phyloP scores from a whole-genome alignment of 2,113 vertebrate genomes.

The Casuarius casuarius region DNA sequence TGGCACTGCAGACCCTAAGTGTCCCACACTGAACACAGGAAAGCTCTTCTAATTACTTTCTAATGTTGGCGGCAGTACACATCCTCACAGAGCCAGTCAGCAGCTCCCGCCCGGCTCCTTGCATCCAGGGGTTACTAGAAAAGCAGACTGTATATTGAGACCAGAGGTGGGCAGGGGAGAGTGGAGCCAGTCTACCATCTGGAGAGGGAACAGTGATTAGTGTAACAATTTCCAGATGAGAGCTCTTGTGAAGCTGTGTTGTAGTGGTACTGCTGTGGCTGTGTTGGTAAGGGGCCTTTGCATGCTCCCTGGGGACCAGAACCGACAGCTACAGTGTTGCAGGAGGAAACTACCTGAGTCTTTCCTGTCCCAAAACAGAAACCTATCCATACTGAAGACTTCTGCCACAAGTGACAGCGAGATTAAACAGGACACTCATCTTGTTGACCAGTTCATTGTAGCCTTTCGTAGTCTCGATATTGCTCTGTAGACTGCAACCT shows the following conservation, averaged over 20 bases:
- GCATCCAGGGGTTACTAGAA: neutral
- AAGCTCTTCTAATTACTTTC: conserved; percentile 34
- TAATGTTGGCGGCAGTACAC: neutral
- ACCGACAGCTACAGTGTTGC: neutral
- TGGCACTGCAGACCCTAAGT: neutral
- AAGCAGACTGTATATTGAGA: neutral
- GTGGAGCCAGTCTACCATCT: conserved; percentile 42
- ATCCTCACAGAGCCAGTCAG: neutral
- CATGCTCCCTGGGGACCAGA: neutral
- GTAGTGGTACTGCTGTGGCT: neutral
- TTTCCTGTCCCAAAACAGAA: neutral
- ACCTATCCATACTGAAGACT: neutral
- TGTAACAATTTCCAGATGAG: conserved; percentile 55
- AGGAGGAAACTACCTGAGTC: neutral
- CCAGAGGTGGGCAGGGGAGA: conserved; percentile 56
- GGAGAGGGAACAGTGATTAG: conserved; percentile 40
- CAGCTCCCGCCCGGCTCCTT: neutral
- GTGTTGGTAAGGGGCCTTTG: neutral
- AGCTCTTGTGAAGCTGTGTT: neutral
- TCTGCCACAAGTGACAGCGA: too few relatives aligned
- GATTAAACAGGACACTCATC: neutral
- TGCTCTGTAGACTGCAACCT: neutral
- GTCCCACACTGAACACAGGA: neutral
- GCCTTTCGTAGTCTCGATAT: neutral
- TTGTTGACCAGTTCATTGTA: neutral